phyloP scores from a whole-genome alignment of 2,888 invertebrate genomes.

The Piscicola geometra region DNA sequence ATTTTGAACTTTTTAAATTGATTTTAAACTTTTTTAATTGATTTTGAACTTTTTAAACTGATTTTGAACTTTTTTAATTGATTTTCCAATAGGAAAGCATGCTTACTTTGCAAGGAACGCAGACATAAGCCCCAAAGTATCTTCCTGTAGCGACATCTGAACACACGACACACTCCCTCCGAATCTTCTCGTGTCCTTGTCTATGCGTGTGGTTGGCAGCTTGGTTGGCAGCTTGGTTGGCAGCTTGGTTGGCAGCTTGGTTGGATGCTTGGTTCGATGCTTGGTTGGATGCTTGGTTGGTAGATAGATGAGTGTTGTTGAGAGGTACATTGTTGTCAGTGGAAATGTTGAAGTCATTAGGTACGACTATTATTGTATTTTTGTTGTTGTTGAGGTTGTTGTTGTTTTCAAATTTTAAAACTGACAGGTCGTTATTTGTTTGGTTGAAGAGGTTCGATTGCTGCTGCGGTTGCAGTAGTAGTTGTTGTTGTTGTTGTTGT shows the following conservation, averaged over 20 bases:
- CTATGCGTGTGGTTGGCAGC: slow-evolving; percentile 3
- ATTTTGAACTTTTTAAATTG: too few relatives aligned
- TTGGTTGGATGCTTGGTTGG: neutral
- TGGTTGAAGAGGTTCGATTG: neutral
- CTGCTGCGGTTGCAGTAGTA: slow-evolving; percentile 12
- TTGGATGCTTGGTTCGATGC: neutral
- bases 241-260: too few relatives aligned
- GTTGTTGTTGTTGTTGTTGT: slow-evolving; percentile 7
- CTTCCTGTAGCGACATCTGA: slow-evolving; percentile 44
- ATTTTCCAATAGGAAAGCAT: too few relatives aligned
- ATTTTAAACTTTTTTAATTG: too few relatives aligned
- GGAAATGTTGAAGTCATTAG: neutral
- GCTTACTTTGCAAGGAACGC: slow-evolving; percentile 45
- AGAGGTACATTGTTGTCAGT: neutral
- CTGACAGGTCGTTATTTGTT: neutral
- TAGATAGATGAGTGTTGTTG: neutral
- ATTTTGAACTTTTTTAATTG: too few relatives aligned
- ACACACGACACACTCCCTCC: slow-evolving; percentile 42
- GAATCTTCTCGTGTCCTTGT: slow-evolving; percentile 30
- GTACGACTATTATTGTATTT: neutral
- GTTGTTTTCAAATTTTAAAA: slow-evolving; percentile 13
- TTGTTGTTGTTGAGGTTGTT: slow-evolving; percentile 8
- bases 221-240: neutral
- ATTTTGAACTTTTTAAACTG: too few relatives aligned
- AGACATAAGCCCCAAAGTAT: slow-evolving; percentile 46